Evolutionary conservation across 2,113 vertebrate species (phyloP).

Genomic region (Rhynchomys soricoides): DNA sequence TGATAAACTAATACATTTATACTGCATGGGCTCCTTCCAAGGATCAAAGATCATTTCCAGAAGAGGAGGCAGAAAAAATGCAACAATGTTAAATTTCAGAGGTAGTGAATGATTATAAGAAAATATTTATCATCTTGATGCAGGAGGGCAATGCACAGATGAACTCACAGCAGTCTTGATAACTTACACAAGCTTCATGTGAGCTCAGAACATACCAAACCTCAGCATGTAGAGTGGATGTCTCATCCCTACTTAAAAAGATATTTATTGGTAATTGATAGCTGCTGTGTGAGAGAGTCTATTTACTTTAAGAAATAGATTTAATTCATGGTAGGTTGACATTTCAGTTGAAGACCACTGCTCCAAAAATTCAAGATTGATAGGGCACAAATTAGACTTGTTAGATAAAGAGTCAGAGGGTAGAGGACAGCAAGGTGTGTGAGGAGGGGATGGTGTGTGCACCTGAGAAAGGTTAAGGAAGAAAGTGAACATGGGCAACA

Average conservation of each 20-base stretch:
- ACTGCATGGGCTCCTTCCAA: background rate
- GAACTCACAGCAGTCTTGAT: background rate
- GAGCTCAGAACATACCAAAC: background rate
- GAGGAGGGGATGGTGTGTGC: no score
- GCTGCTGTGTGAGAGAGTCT: background rate
- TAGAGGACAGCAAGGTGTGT: background rate
- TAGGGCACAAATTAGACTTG: background rate
- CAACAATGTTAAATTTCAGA: background rate
- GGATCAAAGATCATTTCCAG: background rate
- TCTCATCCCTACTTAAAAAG: no score
- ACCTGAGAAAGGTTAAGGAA: background rate
- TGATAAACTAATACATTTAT: no score
- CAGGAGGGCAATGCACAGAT: background rate
- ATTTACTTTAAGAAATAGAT: no score
- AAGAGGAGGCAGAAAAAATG: background rate
- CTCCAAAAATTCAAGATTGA: background rate
- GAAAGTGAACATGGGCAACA: background rate
- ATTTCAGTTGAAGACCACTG: background rate
- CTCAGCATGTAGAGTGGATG: background rate
- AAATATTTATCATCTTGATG: background rate
- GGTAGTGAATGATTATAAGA: background rate
- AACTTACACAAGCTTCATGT: no score
- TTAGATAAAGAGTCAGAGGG: background rate
- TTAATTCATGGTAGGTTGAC: background rate
- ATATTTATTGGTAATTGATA: background rate